These are phyloP conservation scores for Psittacara wagleri DNA, from an alignment of 2,113 vertebrate genomes.

Conservation along the genomic window DNA sequence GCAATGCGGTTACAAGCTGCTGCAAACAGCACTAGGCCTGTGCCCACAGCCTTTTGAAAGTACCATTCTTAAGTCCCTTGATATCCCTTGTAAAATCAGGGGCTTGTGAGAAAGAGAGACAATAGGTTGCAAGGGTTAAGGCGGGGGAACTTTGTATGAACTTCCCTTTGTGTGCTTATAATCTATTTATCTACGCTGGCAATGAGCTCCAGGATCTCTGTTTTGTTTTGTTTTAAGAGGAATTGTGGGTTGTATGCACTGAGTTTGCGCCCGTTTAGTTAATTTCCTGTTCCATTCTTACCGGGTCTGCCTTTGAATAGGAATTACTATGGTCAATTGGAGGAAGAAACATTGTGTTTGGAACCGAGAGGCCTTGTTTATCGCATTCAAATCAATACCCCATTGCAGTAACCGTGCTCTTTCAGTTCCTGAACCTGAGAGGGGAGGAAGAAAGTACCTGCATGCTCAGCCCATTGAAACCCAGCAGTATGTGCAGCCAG, in stretches of 20 bases:
- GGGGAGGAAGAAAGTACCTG: background rate
- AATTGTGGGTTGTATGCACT: background rate
- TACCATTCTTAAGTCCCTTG: background rate
- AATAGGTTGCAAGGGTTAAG: background rate
- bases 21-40: background rate
- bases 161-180: background rate
- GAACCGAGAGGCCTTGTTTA: background rate
- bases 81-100: background rate
- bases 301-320: background rate
- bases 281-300: slow-evolving; percentile 45
- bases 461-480: accelerated
- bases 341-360: slow-evolving; percentile 51
- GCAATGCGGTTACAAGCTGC: background rate
- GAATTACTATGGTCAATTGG: background rate
- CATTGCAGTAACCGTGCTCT: accelerated
- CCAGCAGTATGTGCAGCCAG: accelerated
- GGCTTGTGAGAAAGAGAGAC: background rate
- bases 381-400: background rate
- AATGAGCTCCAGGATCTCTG: background rate
- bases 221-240: background rate
- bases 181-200: background rate
- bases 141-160: background rate
- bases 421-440: background rate
- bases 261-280: background rate
- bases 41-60: background rate